These are phyloP conservation scores for Ricordea florida DNA, from an alignment of 92 coral and sea anemone species.

Conservation along the genomic window DNA sequence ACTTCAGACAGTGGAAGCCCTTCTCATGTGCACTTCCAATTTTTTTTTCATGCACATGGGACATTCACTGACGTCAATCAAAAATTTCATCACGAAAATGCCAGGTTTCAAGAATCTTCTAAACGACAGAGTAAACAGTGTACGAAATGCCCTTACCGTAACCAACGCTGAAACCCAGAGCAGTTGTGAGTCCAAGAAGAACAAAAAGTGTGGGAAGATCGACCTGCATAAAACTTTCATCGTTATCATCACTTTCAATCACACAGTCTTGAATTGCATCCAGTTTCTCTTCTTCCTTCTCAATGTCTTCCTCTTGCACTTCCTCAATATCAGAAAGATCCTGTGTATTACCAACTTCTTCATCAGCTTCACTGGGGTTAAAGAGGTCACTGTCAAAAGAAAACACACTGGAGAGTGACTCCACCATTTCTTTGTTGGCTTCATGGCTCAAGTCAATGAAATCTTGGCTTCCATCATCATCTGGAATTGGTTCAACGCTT, in stretches of 20 bases:
- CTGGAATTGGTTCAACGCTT: conserved; percentile 31
- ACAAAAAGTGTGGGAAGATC: conserved; percentile 87
- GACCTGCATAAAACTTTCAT: conserved; percentile 14
- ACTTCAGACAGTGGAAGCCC: too few species aligned
- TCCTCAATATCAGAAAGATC: not conserved
- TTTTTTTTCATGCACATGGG: too few species aligned
- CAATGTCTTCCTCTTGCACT: not conserved
- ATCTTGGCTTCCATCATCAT: conserved; percentile 27
- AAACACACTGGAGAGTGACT: not conserved
- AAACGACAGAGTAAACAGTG: not conserved
- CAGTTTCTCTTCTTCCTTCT: not conserved
- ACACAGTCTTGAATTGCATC: not conserved
- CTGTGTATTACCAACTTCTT: conserved; percentile 8
- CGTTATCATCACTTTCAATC: not conserved
- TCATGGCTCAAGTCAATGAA: conserved; percentile 10
- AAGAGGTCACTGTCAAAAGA: conserved; percentile 54
- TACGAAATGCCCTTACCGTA: conserved; percentile 71
- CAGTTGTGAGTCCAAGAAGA: conserved; percentile 90
- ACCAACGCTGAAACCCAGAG: conserved; percentile 95
- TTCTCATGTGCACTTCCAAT: too few species aligned
- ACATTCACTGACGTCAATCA: too few species aligned
- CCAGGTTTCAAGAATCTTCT: not conserved
- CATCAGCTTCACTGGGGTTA: conserved; percentile 24
- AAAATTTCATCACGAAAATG: too few species aligned
- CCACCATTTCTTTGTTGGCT: not conserved